Conservation (phyloP, 2,113 vertebrate genomes). For the Rhizomys pruinosus region DNA sequence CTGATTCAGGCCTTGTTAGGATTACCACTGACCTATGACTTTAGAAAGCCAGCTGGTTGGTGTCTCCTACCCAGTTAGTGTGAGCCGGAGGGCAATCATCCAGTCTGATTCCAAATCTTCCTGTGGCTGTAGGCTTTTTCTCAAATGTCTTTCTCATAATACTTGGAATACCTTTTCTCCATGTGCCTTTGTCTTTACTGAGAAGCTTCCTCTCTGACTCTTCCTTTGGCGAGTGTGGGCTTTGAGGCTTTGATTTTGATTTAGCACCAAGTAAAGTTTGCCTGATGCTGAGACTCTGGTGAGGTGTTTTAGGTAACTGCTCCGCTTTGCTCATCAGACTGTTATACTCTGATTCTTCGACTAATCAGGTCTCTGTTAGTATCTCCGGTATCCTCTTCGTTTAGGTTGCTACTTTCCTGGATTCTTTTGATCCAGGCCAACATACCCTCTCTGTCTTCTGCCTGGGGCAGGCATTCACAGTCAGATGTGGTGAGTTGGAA, state of each 20-base stretch:
- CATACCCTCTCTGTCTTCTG: constrained; percentile 98
- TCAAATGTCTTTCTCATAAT: constrained; percentile 98
- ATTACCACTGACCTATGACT: too few species aligned
- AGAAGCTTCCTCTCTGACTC: constrained; percentile 93
- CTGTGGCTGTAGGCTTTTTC: constrained; percentile 91
- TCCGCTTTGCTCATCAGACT: constrained; percentile 96
- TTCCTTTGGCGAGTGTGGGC: constrained; percentile 94
- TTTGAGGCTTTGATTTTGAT: constrained; percentile 90
- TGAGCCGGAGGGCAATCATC: constrained; percentile 97
- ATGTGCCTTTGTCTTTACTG: constrained; percentile 94
- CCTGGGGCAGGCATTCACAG: constrained; percentile 97
- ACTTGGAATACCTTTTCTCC: constrained; percentile 95
- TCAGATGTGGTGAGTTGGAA: constrained; percentile 97
- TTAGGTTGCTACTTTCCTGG: constrained; percentile 95
- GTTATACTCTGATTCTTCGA: constrained; percentile 97
- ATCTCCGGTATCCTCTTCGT: constrained; percentile 95
- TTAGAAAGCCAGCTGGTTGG: not conserved
- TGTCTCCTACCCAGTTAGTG: constrained; percentile 92
- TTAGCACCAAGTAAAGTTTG: constrained; percentile 94
- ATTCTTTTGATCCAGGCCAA: constrained; percentile 96
- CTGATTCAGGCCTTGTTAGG: too few species aligned
- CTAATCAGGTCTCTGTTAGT: constrained; percentile 98
- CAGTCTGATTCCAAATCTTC: constrained; percentile 96
- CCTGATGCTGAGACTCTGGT: constrained; percentile 95
- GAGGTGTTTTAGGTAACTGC: constrained; percentile 92